These are phyloP conservation scores for Diaprepes abbreviatus DNA, from an alignment of 2,888 invertebrate species.

Conservation along the genomic window DNA sequence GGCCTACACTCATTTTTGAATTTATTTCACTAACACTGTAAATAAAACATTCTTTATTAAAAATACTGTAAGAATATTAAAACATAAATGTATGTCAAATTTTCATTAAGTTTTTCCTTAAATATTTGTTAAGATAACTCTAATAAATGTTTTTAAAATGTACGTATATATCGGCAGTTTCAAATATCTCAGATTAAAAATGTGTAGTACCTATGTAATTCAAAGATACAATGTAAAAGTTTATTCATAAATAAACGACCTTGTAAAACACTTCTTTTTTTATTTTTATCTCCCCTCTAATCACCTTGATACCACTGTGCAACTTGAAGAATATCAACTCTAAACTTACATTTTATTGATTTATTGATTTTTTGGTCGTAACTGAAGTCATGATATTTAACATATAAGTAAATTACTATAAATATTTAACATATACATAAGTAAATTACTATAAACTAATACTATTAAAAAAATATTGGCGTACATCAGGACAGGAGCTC, in stretches of 20 bases:
- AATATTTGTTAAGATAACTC: slow-evolving; percentile 43
- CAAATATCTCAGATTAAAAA: slow-evolving; percentile 55
- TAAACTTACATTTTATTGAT: too few species aligned
- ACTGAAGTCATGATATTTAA: too few species aligned
- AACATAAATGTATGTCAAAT: slow-evolving; percentile 34
- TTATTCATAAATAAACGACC: slow-evolving; percentile 55
- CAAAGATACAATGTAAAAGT: slow-evolving; percentile 57
- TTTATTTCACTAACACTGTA: slow-evolving; percentile 6
- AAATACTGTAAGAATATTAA: slow-evolving; percentile 12
- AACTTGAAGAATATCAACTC: too few species aligned
- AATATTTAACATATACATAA: too few species aligned
- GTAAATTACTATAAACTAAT: too few species aligned
- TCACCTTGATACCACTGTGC: too few species aligned
- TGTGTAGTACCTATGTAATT: slow-evolving; percentile 60
- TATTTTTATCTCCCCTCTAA: too few species aligned
- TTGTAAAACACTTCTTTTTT: background rate
- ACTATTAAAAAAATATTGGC: too few species aligned
- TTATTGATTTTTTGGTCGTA: too few species aligned
- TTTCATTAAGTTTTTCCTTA: slow-evolving; percentile 33
- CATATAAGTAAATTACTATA: too few species aligned
- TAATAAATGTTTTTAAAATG: slow-evolving; percentile 58
- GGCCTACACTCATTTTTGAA: background rate
- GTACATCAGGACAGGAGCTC: too few species aligned
- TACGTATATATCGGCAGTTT: slow-evolving; percentile 55
- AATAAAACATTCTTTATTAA: slow-evolving; percentile 5